These are phyloP conservation scores for Caranx melampygus DNA, from an alignment of 2,113 vertebrate genomes.

Conservation along the genomic window DNA sequence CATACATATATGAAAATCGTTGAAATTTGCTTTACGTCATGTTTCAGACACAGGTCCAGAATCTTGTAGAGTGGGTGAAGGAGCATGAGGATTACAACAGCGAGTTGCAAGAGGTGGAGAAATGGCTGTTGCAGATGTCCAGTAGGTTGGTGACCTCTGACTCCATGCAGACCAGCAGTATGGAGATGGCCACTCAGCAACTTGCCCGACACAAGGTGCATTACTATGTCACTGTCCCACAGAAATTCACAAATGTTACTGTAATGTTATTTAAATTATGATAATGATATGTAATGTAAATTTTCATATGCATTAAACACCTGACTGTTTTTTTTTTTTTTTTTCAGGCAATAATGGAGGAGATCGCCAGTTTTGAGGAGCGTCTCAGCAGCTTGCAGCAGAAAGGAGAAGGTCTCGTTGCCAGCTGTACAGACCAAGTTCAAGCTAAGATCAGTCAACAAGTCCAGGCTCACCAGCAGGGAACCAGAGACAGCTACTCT, in stretches of 20 bases:
- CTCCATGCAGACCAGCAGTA: slow-evolving; percentile 87
- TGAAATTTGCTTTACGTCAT: not conserved
- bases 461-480: slow-evolving; percentile 90
- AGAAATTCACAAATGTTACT: not conserved
- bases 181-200: slow-evolving; percentile 94
- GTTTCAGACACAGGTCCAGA: slow-evolving; percentile 85
- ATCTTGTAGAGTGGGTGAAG: slow-evolving; percentile 88
- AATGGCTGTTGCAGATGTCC: slow-evolving; percentile 97
- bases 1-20: not conserved
- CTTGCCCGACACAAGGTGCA: slow-evolving; percentile 95
- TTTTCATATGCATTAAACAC: not conserved
- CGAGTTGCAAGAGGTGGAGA: slow-evolving; percentile 94
- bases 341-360: slow-evolving; percentile 96
- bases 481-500: slow-evolving; percentile 93
- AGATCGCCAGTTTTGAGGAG: slow-evolving; percentile 95
- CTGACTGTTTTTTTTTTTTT: not conserved
- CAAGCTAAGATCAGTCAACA: slow-evolving; percentile 92
- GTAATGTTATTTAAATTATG: too few relatives aligned
- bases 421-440: slow-evolving; percentile 89
- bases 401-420: slow-evolving; percentile 89
- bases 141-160: slow-evolving; percentile 90
- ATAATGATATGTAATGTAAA: not conserved
- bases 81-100: slow-evolving; percentile 94
- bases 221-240: not conserved
- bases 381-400: slow-evolving; percentile 87